A percentile compares a stretch with the other conserved stretches of the same genome.
Evolutionary conservation across 1,140 invertebrate species (phyloP).

Genomic region (Papilio polytes): DNA sequence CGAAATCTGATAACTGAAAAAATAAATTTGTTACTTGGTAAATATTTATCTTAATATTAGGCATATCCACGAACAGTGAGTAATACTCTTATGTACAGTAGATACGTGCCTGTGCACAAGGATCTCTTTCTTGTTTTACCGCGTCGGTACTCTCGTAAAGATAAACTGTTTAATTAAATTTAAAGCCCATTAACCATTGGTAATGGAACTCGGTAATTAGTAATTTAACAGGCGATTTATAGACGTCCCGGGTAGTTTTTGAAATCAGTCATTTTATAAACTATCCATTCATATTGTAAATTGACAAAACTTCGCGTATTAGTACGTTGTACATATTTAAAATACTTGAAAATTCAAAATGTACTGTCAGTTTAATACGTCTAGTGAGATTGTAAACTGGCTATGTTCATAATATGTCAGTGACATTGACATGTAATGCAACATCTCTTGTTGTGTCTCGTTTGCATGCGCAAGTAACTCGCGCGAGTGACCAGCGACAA

Average conservation of each 20-base stretch:
- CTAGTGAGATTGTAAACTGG: neutral
- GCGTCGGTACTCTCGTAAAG: conserved; percentile 21
- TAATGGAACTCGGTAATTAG: conserved; percentile 30
- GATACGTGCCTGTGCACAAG: too few species aligned
- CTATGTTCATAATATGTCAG: neutral
- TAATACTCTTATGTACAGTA: too few species aligned
- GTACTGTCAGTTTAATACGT: neutral
- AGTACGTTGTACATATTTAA: too few species aligned
- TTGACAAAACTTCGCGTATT: too few species aligned
- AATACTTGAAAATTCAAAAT: neutral
- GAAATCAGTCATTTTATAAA: neutral
- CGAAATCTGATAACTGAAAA: too few species aligned
- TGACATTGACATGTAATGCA: conserved; percentile 5
- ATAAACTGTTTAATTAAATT: conserved; percentile 29
- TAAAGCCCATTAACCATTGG: conserved; percentile 2
- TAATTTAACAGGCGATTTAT: conserved; percentile 36
- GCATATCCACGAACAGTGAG: neutral
- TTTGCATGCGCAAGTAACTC: conserved; percentile 44
- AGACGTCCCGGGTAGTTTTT: neutral
- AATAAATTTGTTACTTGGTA: too few species aligned
- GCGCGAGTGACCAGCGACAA: conserved; percentile 41
- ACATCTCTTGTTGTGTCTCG: conserved; percentile 32
- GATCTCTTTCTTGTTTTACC: neutral
- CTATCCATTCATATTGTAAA: neutral
- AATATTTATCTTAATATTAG: too few species aligned